Evolutionary conservation across 2,888 invertebrate genomes (phyloP), one percentile per base, ranked within the genome.

Genomic region (Blastobasis lacticolella): DNA sequence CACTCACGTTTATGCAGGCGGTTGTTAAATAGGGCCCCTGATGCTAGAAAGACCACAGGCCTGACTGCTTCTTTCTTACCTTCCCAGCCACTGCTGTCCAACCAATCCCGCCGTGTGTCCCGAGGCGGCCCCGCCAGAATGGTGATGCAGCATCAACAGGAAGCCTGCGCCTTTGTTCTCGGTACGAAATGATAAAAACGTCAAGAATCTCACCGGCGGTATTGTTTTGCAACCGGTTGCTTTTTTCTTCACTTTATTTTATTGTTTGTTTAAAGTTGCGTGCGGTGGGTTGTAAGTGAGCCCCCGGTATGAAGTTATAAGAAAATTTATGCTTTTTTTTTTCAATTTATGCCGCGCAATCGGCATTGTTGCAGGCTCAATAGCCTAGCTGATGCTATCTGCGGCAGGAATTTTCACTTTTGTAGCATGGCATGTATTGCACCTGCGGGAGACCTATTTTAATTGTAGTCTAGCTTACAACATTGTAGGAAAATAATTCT

Each of bases 151-250:
- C 68, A 67, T 77, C 83, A 81, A 85, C 86, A 86, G 87, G 85
- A 87, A 86, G 86, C 81, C 75, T 74, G 74, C 73, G 75, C 86
- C 84, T 86, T 87, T 87, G 87, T 86, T 87, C 85, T 82, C 75
- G 62, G 68, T 73, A 73, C 63, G 75, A 78, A 82, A 85, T 86
- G 86, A 87, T 87, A 87, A 87, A 87, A 87, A 87, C 87, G 83
- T 86, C 86, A 87, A 78, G 81, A 75, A 76, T 81, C 75, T 73
- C 68, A 73, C 76, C 68, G 67, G 73, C 69, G 69, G 78, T 84
- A 87, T 87, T 87, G 86, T 86, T 73, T 80, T 75, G 70, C 72
- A 72, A 83, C 79, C 78, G 75, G 78, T 79, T 73, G 66, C 67
- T 61, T 59, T 61, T 61, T 60, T 46, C 43, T 37, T 36, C 37